These are phyloP conservation scores for Anoura caudifer DNA, from an alignment of 2,113 vertebrate genomes.

Conservation along the genomic window DNA sequence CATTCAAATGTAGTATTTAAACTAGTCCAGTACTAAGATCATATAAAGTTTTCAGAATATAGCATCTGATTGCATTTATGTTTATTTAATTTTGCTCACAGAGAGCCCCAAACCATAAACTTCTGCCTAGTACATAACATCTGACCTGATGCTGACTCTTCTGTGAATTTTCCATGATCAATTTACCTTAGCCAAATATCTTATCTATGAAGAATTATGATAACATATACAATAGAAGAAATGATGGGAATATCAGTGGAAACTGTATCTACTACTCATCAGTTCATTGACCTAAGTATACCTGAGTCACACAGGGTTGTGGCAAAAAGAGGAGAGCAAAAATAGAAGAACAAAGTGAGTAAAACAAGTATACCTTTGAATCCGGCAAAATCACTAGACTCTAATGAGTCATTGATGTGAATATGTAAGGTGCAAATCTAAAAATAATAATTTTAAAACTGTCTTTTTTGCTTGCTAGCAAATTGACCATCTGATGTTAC, in stretches of 20 bases:
- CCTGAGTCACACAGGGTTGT: not conserved
- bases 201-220: not conserved
- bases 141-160: not conserved
- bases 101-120: not conserved
- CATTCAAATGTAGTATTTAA: constrained; percentile 57
- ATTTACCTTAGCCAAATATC: not conserved
- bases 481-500: not conserved
- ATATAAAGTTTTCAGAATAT: not conserved
- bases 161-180: not conserved
- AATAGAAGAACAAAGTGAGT: not conserved
- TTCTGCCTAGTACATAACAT: not conserved
- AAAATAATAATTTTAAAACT: not conserved
- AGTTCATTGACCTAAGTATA: not conserved
- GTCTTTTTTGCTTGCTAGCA: not conserved
- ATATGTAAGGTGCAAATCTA: not conserved
- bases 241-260: not conserved
- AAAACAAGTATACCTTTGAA: not conserved
- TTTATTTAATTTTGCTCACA: not conserved
- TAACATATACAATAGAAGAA: not conserved
- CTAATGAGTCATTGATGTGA: not conserved
- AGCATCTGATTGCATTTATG: not conserved
- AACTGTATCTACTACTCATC: not conserved
- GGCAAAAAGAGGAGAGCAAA: not conserved
- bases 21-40: not conserved
- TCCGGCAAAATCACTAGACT: not conserved